phyloP scores from a whole-genome alignment of 2,888 invertebrate genomes.

The Stegana nigrithorax region DNA sequence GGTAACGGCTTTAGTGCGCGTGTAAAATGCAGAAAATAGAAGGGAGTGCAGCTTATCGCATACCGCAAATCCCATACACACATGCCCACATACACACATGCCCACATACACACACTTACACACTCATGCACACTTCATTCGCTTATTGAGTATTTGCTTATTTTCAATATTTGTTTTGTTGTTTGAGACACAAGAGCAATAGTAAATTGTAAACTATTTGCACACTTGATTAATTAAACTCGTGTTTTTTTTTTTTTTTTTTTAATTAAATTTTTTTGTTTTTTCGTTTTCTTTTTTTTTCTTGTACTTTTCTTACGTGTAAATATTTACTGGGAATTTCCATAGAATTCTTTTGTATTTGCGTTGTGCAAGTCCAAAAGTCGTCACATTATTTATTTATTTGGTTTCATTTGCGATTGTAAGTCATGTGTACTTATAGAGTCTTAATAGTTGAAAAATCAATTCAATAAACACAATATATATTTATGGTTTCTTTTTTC shows the following conservation, averaged over 20 bases:
- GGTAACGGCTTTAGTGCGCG: too few relatives aligned
- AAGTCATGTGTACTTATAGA: not conserved
- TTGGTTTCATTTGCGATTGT: not conserved
- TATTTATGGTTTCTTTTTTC: not conserved
- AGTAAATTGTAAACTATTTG: too few relatives aligned
- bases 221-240: not conserved
- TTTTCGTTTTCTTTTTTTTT: not conserved
- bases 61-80: too few relatives aligned
- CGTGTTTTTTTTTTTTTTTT: not conserved
- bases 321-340: not conserved
- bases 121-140: too few relatives aligned
- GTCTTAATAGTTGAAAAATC: not conserved
- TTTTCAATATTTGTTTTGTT: too few relatives aligned
- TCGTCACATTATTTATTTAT: not conserved
- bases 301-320: not conserved
- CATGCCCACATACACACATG: too few relatives aligned
- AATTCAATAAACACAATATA: not conserved
- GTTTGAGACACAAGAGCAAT: too few relatives aligned
- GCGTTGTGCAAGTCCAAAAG: not conserved
- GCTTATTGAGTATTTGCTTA: too few relatives aligned
- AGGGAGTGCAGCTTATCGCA: too few relatives aligned
- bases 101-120: too few relatives aligned
- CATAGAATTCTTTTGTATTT: not conserved
- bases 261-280: not conserved
- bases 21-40: too few relatives aligned